A percentile compares a stretch with the other conserved stretches of the same genome.
These are phyloP conservation scores for Vulpes lagopus DNA, from an alignment of 2,113 vertebrate species.

Conservation along the genomic window DNA sequence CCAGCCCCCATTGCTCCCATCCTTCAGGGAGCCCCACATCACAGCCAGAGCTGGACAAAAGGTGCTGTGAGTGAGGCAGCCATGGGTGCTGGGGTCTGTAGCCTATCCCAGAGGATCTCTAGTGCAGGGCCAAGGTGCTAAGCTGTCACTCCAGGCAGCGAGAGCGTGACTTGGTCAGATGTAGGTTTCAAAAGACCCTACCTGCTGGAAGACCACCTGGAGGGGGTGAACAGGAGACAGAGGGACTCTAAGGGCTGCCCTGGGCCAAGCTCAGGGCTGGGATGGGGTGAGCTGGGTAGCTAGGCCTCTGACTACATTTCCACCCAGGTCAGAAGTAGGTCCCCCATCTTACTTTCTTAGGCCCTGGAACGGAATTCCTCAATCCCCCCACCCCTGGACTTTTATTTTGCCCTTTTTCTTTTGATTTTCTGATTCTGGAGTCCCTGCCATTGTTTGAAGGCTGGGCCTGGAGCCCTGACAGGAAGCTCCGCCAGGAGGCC, in stretches of 20 bases:
- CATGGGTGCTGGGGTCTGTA: background rate
- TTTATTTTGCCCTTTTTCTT: slow-evolving; percentile 68
- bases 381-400: background rate
- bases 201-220: background rate
- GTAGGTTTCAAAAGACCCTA: background rate
- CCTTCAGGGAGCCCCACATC: background rate
- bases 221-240: background rate
- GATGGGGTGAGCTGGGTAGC: background rate
- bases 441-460: slow-evolving; percentile 71
- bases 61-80: background rate
- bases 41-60: background rate
- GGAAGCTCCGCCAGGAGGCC: slow-evolving; percentile 69
- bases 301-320: background rate
- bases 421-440: slow-evolving; percentile 66
- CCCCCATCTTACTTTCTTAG: background rate
- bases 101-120: background rate
- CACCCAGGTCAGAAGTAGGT: background rate
- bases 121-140: background rate
- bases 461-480: slow-evolving; percentile 50
- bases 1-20: background rate
- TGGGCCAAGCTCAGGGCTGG: background rate
- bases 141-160: background rate
- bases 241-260: background rate
- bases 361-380: background rate
- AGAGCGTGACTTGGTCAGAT: background rate